Base-by-base conservation (phyloP, 1,140 invertebrate genomes). In the Adoxophyes honmai region DNA sequence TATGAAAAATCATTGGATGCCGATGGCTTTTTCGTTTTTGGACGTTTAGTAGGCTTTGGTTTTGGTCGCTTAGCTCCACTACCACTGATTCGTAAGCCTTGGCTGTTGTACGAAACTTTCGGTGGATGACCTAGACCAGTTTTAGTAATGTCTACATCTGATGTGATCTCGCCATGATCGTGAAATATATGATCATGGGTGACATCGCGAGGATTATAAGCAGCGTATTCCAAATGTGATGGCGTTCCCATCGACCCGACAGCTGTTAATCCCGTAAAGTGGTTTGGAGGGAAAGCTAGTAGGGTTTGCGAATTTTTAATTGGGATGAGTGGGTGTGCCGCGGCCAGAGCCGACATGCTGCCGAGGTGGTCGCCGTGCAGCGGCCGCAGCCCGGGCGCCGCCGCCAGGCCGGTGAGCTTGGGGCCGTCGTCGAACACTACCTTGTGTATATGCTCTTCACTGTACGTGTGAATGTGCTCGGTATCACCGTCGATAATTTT, bases 381-480 rank as follows among this genome's bases (percentile, higher is more conserved):
- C 18, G 10, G 16, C 9, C 21, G 42, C 0, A 10, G 10, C n/a
- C 42, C 42, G n/a, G 8, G 42, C 4, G 77, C 60, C 21, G 76
- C 72, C 28, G 73, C 64, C 0, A 82, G 55, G 13, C 69, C 64
- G 10, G 68, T 57, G 9, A 75, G 39, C 44, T 82, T 84, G 1
- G 68, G 37, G 8, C 68, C 70, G 33, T 84, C 74, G 53, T 88
- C 78, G 58, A 75, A 87, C 1, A 88, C 71, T 37, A 88, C 44
- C 64, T 90, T 89, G 60, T 90, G 89, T 55, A 90, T 83, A 36
- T 90, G 89, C 60, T 90, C 89, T 66, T 90, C 89, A 34, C 78
- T 89, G 21, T 89, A 90, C 0, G 84, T 88, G 55, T 90, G 89
- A 61, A 90, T 88, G 55, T 90, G 89, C 68, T 90, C 89, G 53